A percentile compares a stretch with the other conserved stretches of the same genome.
Evolutionary conservation across 2,113 vertebrate genomes (phyloP).

Genomic region (Scolopax mira): DNA sequence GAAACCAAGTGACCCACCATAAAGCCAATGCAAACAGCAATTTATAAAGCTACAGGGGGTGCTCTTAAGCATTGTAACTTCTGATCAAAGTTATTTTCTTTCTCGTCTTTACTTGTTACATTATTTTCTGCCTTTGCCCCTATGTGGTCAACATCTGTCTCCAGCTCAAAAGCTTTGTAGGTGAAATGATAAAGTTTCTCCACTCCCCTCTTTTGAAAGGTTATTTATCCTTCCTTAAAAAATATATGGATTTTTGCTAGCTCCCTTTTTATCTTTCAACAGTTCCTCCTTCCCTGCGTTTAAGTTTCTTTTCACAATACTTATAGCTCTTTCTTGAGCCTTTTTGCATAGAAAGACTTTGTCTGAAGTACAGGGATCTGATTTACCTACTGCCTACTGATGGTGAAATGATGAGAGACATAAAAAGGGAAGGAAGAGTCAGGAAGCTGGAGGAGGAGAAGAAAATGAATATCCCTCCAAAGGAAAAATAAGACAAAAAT

Average conservation of each 20-base stretch:
- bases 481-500: background rate
- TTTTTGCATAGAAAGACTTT: background rate
- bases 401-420: background rate
- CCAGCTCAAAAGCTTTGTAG: background rate
- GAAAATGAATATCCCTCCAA: background rate
- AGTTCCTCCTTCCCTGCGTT: accelerated
- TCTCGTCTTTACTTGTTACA: background rate
- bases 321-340: background rate
- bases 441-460: background rate
- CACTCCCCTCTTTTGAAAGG: background rate
- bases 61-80: background rate
- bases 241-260: background rate
- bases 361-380: background rate
- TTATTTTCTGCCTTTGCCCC: background rate
- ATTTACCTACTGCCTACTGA: background rate
- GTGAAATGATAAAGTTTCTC: background rate
- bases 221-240: background rate
- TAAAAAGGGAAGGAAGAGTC: background rate
- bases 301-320: background rate
- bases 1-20: background rate
- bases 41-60: background rate
- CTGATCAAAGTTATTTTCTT: background rate
- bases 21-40: background rate
- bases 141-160: background rate
- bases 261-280: background rate